Percentiles rank a stretch among this genome's conserved stretches.
phyloP scores from a whole-genome alignment of 2,113 vertebrate species.

The Perca schrenkii region DNA sequence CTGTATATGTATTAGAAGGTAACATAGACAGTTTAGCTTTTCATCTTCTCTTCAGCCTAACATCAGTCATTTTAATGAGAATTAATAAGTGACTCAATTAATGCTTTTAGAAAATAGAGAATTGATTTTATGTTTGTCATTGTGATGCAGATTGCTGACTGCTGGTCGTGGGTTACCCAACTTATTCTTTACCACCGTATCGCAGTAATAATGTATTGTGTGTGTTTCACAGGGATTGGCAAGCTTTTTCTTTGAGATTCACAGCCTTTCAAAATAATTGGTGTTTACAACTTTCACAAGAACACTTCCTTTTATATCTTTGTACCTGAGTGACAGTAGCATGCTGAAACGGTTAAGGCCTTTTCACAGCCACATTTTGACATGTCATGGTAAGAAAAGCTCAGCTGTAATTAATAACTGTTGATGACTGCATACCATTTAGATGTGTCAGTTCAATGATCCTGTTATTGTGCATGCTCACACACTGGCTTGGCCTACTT shows the following conservation, averaged over 20 bases:
- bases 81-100: neutral
- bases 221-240: neutral
- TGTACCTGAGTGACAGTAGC: neutral
- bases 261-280: conserved; percentile 11
- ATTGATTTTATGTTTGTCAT: conserved; percentile 7
- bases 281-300: conserved; percentile 20
- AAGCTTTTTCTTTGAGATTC: conserved; percentile 9
- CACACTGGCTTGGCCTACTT: neutral
- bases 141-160: conserved; percentile 12
- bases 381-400: neutral
- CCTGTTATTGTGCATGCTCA: conserved; percentile 4
- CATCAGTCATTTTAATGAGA: neutral
- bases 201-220: neutral
- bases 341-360: neutral
- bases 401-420: neutral
- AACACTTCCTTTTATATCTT: neutral
- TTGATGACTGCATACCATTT: conserved; percentile 3
- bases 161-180: neutral
- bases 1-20: neutral
- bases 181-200: neutral
- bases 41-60: neutral
- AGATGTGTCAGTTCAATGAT: conserved; percentile 12
- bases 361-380: neutral
- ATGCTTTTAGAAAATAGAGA: neutral
- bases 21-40: neutral